Percentiles rank a stretch among this genome's conserved stretches.
Conservation (phyloP, 2,797 vertebrate genomes). For the Macrochelys suwanniensis region DNA sequence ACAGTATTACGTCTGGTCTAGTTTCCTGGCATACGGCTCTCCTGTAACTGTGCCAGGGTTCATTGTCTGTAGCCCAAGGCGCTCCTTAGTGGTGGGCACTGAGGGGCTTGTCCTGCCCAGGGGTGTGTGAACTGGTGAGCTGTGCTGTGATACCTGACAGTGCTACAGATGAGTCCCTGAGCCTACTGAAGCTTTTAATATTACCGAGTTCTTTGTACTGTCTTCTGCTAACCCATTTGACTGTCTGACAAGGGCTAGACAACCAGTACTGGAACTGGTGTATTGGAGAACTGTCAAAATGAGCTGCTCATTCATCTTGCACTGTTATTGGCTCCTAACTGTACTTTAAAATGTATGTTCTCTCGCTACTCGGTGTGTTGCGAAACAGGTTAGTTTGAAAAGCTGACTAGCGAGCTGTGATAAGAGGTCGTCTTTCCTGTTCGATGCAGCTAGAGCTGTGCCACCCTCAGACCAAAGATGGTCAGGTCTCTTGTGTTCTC, state of each 20-base stretch:
- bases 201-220: background rate
- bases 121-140: background rate
- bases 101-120: background rate
- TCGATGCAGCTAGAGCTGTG: background rate
- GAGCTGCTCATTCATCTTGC: too few relatives aligned
- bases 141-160: background rate
- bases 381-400: background rate
- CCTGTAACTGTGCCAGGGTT: background rate
- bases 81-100: background rate
- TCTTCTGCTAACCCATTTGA: background rate
- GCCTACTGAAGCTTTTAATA: background rate
- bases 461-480: background rate
- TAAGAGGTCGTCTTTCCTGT: background rate
- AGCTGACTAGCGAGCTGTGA: background rate
- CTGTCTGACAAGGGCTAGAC: background rate
- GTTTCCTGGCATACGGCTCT: background rate
- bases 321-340: background rate
- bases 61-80: too few relatives aligned
- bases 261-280: background rate
- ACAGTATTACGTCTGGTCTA: background rate
- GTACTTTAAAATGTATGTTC: background rate
- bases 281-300: background rate
- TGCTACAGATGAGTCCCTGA: background rate
- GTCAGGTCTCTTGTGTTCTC: background rate
- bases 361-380: background rate